Evolutionary conservation across 2,113 vertebrate species (phyloP).

Genomic region (Hippocampus abdominalis): DNA sequence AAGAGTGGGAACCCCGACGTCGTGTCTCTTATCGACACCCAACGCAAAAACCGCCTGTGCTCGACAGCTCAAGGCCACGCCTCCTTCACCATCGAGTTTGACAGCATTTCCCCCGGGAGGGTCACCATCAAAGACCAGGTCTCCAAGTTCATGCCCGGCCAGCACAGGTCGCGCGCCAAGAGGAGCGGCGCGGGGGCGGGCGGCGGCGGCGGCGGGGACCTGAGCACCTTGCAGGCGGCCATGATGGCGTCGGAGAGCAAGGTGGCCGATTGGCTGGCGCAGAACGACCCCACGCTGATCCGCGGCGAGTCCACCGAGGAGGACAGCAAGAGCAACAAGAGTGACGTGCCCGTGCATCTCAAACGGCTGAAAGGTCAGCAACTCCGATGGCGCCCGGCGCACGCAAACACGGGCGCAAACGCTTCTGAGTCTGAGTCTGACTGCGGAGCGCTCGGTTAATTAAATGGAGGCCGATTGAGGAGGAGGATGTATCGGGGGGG

Average conservation of each 20-base stretch:
- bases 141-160: conserved; percentile 84
- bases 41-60: conserved; percentile 18
- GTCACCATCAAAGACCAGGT: conserved; percentile 98
- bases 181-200: conserved; percentile 64
- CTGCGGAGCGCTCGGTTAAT: conserved; percentile 34
- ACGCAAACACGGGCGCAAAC: background rate
- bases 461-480: conserved; percentile 61
- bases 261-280: conserved; percentile 97
- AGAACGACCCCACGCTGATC: conserved; percentile 91
- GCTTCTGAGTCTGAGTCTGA: background rate
- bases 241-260: conserved; percentile 97
- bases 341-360: conserved; percentile 92
- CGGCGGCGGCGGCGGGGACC: conserved; percentile 74
- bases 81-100: conserved; percentile 99
- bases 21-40: background rate
- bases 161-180: conserved; percentile 84
- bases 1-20: too few species aligned
- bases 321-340: conserved; percentile 97
- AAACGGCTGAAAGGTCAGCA: conserved; percentile 90
- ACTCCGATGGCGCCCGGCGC: too few species aligned
- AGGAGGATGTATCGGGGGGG: conserved; percentile 7
- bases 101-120: conserved; percentile 91
- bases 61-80: conserved; percentile 86
- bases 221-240: conserved; percentile 89
- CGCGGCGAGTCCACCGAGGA: conserved; percentile 89